phyloP scores from a whole-genome alignment of 2,113 vertebrate species.

The Holacanthus passer region DNA sequence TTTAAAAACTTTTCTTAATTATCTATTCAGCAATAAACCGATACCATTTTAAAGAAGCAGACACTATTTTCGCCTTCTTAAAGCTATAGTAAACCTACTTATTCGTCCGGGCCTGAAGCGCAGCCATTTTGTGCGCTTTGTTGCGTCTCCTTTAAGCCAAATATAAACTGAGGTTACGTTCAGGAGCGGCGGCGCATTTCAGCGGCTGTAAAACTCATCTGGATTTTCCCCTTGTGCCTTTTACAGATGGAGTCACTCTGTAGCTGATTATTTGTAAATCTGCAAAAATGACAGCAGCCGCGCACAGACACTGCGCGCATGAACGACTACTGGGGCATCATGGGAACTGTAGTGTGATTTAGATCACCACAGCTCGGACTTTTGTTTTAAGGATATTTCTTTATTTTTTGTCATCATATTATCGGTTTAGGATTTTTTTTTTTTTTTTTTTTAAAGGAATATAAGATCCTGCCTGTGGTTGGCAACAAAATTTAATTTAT shows the following conservation, averaged over 20 bases:
- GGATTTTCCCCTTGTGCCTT: conserved; percentile 27
- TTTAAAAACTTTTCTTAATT: conserved; percentile 81
- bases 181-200: conserved; percentile 47
- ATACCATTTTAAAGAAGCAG: conserved; percentile 85
- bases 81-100: conserved; percentile 86
- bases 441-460: too few relatives aligned
- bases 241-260: fast-evolving
- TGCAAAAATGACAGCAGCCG: conserved; percentile 23
- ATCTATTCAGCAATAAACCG: conserved; percentile 77
- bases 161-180: conserved; percentile 71
- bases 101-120: conserved; percentile 60
- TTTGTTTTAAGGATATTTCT: not conserved
- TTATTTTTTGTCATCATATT: not conserved
- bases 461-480: not conserved
- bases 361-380: not conserved
- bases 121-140: conserved; percentile 82
- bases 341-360: conserved; percentile 71
- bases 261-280: conserved; percentile 54
- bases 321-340: conserved; percentile 20
- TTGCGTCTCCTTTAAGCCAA: conserved; percentile 89
- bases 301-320: not conserved
- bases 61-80: conserved; percentile 84
- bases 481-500: not conserved
- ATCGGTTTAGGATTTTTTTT: not conserved
- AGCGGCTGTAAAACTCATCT: conserved; percentile 40